These are phyloP conservation scores for Acanthopagrus latus DNA, from an alignment of 2,797 vertebrate genomes.

Conservation along the genomic window DNA sequence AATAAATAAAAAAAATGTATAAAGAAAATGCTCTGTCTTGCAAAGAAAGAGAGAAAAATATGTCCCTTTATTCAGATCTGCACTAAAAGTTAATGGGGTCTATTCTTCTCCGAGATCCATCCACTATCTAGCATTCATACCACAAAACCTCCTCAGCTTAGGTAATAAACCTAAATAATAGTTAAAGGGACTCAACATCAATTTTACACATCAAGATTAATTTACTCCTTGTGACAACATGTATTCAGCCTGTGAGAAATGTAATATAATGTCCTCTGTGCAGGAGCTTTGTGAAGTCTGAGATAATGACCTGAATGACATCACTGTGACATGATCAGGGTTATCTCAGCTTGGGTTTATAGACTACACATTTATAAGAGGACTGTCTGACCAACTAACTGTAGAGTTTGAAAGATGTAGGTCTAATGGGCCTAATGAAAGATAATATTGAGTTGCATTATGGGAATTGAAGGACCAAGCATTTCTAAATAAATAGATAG, in stretches of 20 bases:
- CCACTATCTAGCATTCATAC: no score
- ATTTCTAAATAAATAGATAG: no score
- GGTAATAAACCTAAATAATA: not conserved
- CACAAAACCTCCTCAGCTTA: no score
- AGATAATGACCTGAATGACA: not conserved
- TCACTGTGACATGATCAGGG: constrained; percentile 9
- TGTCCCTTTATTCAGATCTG: no score
- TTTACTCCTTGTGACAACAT: not conserved
- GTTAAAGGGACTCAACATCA: not conserved
- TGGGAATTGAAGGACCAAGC: constrained; percentile 12
- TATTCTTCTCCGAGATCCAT: no score
- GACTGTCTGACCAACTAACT: not conserved
- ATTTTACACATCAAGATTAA: not conserved
- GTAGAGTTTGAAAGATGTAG: not conserved
- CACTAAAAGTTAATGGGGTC: no score
- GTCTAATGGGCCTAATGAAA: not conserved
- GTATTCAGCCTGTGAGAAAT: not conserved
- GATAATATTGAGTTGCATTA: not conserved
- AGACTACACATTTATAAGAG: not conserved
- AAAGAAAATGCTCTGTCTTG: no score
- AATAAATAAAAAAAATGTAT: no score
- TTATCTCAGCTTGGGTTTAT: not conserved
- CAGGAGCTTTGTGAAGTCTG: not conserved
- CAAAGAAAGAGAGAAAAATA: no score
- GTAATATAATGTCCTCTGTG: not conserved